Percentiles rank a stretch among this genome's conserved stretches.
Evolutionary conservation across 2,113 vertebrate species (phyloP).

Genomic region (Hystrix brachyura): DNA sequence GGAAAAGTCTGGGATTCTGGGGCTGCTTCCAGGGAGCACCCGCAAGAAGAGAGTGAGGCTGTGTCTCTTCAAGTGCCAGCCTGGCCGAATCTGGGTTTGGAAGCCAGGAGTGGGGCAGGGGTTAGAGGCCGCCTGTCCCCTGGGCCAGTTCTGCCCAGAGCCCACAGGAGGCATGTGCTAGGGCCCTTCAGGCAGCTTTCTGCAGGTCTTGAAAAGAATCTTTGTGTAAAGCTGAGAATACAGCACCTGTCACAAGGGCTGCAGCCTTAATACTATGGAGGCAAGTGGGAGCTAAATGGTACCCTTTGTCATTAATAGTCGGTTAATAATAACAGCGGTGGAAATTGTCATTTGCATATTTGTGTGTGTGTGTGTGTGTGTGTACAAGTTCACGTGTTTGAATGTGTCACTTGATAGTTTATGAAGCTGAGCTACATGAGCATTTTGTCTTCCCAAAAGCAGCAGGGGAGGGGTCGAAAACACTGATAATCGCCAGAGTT

Average conservation of each 20-base stretch:
- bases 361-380: rapidly evolving
- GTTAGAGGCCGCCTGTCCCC: too few species aligned
- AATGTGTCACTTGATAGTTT: neutral
- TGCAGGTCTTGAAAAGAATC: constrained; percentile 9
- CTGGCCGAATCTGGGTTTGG: neutral
- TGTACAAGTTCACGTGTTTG: neutral
- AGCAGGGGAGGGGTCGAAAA: neutral
- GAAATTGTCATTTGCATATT: neutral
- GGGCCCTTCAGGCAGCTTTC: neutral
- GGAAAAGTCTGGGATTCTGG: neutral
- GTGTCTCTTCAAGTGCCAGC: neutral
- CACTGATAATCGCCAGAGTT: neutral
- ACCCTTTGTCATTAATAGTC: neutral
- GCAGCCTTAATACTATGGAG: neutral
- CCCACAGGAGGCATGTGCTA: neutral
- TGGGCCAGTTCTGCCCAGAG: too few species aligned
- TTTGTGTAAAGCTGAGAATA: neutral
- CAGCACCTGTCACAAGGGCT: neutral
- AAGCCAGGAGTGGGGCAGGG: neutral
- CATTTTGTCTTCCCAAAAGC: neutral
- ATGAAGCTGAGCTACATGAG: neutral
- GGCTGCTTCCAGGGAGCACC: neutral
- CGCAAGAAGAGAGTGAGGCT: neutral
- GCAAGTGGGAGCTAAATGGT: neutral
- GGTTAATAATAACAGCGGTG: neutral